Evolutionary conservation across 2,888 invertebrate genomes (phyloP).

Genomic region (Cheilosia impressa): DNA sequence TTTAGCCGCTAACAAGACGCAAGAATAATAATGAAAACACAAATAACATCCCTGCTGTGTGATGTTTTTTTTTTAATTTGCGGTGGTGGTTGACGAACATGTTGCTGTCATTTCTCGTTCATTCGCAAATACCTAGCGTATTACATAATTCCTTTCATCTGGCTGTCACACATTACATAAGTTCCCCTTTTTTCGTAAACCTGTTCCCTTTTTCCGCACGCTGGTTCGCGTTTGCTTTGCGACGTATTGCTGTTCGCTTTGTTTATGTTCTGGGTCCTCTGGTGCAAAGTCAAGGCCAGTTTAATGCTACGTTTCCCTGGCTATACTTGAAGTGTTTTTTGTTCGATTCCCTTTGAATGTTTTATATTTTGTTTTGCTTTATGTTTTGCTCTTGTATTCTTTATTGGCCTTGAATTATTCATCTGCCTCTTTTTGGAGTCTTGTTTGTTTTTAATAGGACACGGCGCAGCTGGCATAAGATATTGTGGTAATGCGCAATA

Average conservation of each 20-base stretch:
- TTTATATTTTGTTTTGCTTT: not conserved
- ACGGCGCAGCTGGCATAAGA: constrained; percentile 36
- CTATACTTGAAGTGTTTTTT: not conserved
- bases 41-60: constrained; percentile 33
- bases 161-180: not conserved
- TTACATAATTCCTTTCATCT: constrained; percentile 26
- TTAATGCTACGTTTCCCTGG: constrained; percentile 14
- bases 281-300: constrained; percentile 54
- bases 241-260: not conserved
- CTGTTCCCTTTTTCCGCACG: constrained; percentile 10
- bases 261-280: constrained; percentile 18
- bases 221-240: constrained; percentile 3
- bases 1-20: no score
- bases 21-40: not conserved
- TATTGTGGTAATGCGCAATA: constrained; percentile 43
- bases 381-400: constrained; percentile 23
- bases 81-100: no score
- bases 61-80: not conserved
- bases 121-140: not conserved
- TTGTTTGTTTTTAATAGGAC: constrained; percentile 15
- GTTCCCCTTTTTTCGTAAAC: constrained; percentile 10
- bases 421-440: constrained; percentile 12
- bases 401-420: constrained; percentile 20
- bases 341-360: not conserved
- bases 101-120: not conserved